Conservation (phyloP, 1,140 invertebrate genomes). For the Palaemon carinicauda region DNA sequence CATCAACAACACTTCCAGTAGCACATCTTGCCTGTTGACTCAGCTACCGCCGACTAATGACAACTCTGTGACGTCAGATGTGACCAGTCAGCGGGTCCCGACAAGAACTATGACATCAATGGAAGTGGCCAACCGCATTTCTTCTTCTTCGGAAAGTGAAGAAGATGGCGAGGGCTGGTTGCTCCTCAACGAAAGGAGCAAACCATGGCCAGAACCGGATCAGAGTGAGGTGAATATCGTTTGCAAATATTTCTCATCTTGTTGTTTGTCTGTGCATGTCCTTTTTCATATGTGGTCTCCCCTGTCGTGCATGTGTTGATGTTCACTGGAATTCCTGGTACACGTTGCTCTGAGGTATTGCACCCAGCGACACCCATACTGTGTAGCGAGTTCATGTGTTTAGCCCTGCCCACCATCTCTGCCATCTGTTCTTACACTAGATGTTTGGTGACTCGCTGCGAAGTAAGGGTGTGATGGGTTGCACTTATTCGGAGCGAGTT, state of each 20-base stretch:
- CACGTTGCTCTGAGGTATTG: no score
- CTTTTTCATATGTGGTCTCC: neutral
- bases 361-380: no score
- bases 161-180: slow-evolving; percentile 51
- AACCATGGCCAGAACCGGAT: slow-evolving; percentile 43
- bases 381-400: no score
- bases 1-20: slow-evolving; percentile 12
- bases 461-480: no score
- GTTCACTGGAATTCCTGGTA: no score
- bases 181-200: slow-evolving; percentile 46
- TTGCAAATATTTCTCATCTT: no score
- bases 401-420: no score
- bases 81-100: slow-evolving; percentile 2
- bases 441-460: no score
- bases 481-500: no score
- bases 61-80: neutral
- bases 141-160: slow-evolving; percentile 46
- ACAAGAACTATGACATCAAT: slow-evolving; percentile 32
- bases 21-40: neutral
- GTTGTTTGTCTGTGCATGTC: neutral
- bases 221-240: slow-evolving; percentile 41
- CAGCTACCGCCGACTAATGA: slow-evolving; percentile 2
- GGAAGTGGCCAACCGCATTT: slow-evolving; percentile 37
- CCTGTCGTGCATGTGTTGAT: neutral
- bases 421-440: no score